Evolutionary conservation across 2,797 vertebrate genomes (phyloP).

Genomic region (Paguma larvata): DNA sequence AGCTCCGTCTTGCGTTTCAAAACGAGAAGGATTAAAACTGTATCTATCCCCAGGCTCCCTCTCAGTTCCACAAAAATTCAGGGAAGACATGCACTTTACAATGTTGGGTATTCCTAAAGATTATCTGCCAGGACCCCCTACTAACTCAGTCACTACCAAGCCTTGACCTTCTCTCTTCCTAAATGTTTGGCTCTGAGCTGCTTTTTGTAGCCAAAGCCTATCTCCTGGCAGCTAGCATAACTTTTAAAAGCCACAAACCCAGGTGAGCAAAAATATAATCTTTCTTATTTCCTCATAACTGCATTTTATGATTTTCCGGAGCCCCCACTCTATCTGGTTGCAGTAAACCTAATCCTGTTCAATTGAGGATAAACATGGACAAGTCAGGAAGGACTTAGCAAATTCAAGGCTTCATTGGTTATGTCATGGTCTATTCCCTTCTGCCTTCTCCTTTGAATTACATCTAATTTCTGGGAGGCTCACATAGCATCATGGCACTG

Average conservation of each 20-base stretch:
- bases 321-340: neutral
- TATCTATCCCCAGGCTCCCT: neutral
- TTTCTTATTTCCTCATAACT: slow-evolving; percentile 14
- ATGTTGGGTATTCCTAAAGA: neutral
- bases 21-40: neutral
- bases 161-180: neutral
- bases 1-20: slow-evolving; percentile 4
- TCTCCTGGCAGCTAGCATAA: neutral
- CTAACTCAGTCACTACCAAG: neutral
- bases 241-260: slow-evolving; percentile 37
- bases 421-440: neutral
- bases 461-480: neutral
- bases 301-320: neutral
- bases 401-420: neutral
- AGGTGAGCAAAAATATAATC: neutral
- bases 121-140: too few species aligned
- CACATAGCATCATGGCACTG: too few species aligned
- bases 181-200: neutral
- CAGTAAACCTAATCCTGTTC: neutral
- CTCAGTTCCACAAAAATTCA: neutral
- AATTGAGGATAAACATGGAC: neutral
- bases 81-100: neutral
- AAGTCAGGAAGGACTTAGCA: neutral
- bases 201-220: neutral
- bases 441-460: neutral